Conservation (phyloP, 2,113 vertebrate genomes). For the Aepyceros melampus region DNA sequence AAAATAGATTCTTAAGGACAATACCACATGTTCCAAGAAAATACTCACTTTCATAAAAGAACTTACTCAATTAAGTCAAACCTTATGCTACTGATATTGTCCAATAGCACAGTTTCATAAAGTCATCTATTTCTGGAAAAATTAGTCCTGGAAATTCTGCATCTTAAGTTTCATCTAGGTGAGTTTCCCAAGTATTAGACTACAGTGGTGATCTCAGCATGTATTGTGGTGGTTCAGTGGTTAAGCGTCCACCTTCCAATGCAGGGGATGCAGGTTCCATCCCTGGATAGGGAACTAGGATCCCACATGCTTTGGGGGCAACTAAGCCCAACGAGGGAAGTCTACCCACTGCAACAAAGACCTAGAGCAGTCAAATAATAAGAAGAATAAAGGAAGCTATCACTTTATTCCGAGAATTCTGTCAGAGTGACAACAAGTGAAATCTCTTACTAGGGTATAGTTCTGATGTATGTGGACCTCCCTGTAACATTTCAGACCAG, state of each 20-base stretch:
- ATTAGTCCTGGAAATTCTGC: not conserved
- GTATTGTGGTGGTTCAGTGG: not conserved
- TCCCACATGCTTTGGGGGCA: not conserved
- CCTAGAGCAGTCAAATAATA: not conserved
- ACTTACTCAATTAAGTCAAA: slow-evolving; percentile 5
- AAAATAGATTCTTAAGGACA: not conserved
- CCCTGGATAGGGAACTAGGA: not conserved
- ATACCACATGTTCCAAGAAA: not conserved
- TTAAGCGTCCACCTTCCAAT: not conserved
- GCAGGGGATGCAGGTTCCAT: not conserved
- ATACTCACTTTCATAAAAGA: not conserved
- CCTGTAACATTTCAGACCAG: not conserved
- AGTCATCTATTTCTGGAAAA: not conserved
- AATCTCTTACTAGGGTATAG: not conserved
- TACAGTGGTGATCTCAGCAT: not conserved
- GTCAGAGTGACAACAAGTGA: not conserved
- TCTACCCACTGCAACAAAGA: not conserved
- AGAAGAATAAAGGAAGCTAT: not conserved
- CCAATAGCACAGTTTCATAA: not conserved
- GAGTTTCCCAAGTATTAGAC: not conserved
- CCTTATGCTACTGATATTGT: not conserved
- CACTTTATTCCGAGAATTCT: not conserved
- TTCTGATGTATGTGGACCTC: not conserved
- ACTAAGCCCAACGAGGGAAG: not conserved
- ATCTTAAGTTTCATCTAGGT: not conserved